Percentiles rank a stretch among this genome's conserved stretches.
phyloP scores from a whole-genome alignment of 2,888 invertebrate species.

The Phortica okadai region DNA sequence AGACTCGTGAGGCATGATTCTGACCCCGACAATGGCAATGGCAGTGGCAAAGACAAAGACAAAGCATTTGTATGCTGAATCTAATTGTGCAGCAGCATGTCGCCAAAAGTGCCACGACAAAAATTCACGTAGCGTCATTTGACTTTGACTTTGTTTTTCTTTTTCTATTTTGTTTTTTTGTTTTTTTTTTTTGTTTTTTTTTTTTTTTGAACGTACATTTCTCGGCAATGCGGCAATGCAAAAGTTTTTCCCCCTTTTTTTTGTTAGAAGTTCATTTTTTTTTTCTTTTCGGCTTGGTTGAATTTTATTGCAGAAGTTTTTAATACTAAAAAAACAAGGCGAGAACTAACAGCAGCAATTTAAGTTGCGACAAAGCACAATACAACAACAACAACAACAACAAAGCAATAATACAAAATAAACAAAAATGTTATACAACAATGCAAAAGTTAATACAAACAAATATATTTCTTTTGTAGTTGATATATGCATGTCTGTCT shows the following conservation, averaged over 20 bases:
- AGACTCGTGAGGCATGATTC: too few species aligned
- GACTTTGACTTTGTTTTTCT: too few species aligned
- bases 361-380: not conserved
- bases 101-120: too few species aligned
- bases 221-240: too few species aligned
- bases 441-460: not conserved
- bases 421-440: not conserved
- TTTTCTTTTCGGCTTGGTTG: not conserved
- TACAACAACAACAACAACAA: not conserved
- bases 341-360: too few species aligned
- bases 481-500: constrained; percentile 15
- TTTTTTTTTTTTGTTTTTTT: constrained; percentile 15
- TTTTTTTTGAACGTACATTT: constrained; percentile 41
- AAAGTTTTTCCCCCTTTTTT: constrained; percentile 30
- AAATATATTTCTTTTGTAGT: constrained; percentile 17
- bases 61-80: too few species aligned
- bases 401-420: not conserved
- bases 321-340: not conserved
- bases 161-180: constrained; percentile 22
- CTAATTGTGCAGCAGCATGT: too few species aligned
- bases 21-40: too few species aligned
- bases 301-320: constrained; percentile 3
- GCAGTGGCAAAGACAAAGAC: too few species aligned
- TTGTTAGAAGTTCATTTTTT: constrained; percentile 8
- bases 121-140: too few species aligned